Percentiles rank a stretch among this genome's conserved stretches.
phyloP scores from a whole-genome alignment of 30 jellyfish, hydroid and myxozoan species.

The Chironex yamaguchii region DNA sequence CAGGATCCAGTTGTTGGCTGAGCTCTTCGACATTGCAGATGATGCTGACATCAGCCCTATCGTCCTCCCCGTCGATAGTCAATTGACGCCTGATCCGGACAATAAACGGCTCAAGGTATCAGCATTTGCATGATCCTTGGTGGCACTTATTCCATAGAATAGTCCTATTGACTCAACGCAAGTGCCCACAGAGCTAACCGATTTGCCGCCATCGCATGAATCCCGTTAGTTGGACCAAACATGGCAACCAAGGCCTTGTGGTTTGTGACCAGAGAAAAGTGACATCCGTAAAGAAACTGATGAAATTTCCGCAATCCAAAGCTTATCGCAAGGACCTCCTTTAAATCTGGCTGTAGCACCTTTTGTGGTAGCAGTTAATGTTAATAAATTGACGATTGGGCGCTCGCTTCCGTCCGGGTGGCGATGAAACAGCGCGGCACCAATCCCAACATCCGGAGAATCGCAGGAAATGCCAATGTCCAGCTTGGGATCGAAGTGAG shows the following conservation, averaged over 20 bases:
- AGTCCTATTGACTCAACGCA: not conserved
- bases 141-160: not conserved
- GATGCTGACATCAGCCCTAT: no score
- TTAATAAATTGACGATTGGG: not conserved
- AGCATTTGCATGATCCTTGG: not conserved
- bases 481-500: slow-evolving; percentile 43
- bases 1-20: not conserved
- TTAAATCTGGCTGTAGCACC: no score
- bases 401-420: not conserved
- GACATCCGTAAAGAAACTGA: not conserved
- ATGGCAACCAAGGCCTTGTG: not conserved
- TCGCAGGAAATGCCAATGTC: slow-evolving; percentile 47
- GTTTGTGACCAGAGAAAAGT: not conserved
- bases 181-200: not conserved
- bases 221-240: not conserved
- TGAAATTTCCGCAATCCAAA: not conserved
- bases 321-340: no score
- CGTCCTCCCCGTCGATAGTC: not conserved
- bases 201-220: not conserved
- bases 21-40: no score
- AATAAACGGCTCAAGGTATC: not conserved
- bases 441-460: slow-evolving; percentile 16
- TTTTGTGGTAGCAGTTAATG: no score
- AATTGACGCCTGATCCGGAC: not conserved
- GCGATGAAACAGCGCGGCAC: slow-evolving; percentile 58